Conservation (phyloP, 2,113 vertebrate genomes). For the Sardina pilchardus region DNA sequence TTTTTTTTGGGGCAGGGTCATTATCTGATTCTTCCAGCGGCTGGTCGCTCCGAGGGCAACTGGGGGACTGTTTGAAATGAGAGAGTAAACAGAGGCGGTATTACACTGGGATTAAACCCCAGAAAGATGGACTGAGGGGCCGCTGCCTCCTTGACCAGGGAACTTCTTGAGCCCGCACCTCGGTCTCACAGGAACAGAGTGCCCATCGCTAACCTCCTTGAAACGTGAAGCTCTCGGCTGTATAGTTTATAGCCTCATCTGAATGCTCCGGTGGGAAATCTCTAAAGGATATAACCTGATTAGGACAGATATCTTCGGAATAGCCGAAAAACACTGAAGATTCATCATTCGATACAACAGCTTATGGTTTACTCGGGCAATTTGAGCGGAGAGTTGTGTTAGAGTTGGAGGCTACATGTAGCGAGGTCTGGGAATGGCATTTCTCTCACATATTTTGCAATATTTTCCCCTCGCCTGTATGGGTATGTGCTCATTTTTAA, state of each 20-base stretch:
- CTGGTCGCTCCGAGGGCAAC: not conserved
- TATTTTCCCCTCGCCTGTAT: not conserved
- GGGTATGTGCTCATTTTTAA: constrained; percentile 3
- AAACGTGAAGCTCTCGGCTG: not conserved
- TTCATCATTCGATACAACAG: not conserved
- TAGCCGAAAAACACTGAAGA: not conserved
- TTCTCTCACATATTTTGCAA: not conserved
- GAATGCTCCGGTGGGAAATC: not conserved
- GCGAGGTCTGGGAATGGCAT: not conserved
- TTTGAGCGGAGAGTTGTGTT: not conserved
- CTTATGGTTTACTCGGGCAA: not conserved
- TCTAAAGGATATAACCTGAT: not conserved
- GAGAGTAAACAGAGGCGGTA: not conserved
- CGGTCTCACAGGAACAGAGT: not conserved
- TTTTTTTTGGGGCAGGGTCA: not conserved
- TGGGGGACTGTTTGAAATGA: not conserved
- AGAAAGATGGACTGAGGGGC: not conserved
- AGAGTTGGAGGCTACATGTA: not conserved
- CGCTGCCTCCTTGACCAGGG: not conserved
- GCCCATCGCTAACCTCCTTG: not conserved
- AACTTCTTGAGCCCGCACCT: not conserved
- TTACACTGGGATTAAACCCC: constrained; percentile 10
- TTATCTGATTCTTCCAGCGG: not conserved
- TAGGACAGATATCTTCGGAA: not conserved
- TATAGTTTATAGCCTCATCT: not conserved